Conservation (phyloP, 1,140 invertebrate species). For the Papilio glaucus region DNA sequence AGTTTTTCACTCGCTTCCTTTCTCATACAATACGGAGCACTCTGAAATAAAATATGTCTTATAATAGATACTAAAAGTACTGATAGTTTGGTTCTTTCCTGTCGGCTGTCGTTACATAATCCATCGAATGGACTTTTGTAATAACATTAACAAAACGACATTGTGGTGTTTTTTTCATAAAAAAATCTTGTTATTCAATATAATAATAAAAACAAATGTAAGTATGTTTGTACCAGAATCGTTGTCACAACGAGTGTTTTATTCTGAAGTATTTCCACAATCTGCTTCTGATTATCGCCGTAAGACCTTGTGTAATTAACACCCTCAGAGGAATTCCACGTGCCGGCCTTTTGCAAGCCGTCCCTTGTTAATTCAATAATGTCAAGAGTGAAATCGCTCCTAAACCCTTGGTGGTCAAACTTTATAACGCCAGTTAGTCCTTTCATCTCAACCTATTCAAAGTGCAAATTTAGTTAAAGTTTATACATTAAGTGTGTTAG, state of each 20-base stretch:
- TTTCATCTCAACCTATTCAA: slow-evolving; percentile 92
- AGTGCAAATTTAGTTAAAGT: slow-evolving; percentile 6
- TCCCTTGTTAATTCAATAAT: slow-evolving; percentile 94
- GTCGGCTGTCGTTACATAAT: slow-evolving; percentile 22
- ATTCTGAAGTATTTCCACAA: slow-evolving; percentile 94
- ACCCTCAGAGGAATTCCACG: slow-evolving; percentile 94
- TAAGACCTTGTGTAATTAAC: slow-evolving; percentile 96
- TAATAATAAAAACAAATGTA: too few relatives aligned
- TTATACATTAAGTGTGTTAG: not conserved
- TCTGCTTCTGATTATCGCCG: slow-evolving; percentile 91
- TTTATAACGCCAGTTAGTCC: slow-evolving; percentile 96
- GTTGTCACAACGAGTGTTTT: slow-evolving; percentile 96
- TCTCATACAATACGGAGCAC: slow-evolving; percentile 95
- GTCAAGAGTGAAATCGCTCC: slow-evolving; percentile 95
- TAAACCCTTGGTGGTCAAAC: slow-evolving; percentile 96
- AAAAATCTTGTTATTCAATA: too few relatives aligned
- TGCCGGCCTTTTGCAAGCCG: slow-evolving; percentile 92
- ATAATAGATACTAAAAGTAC: slow-evolving; percentile 38
- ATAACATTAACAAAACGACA: too few relatives aligned
- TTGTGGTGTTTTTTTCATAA: too few relatives aligned
- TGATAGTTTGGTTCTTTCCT: slow-evolving; percentile 40
- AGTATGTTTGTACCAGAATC: slow-evolving; percentile 93
- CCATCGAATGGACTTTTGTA: too few relatives aligned
- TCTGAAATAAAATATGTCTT: slow-evolving; percentile 84
- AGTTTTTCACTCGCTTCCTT: slow-evolving; percentile 92